Evolutionary conservation across 2,888 invertebrate species (phyloP).

Genomic region (Cosmia pyralina): DNA sequence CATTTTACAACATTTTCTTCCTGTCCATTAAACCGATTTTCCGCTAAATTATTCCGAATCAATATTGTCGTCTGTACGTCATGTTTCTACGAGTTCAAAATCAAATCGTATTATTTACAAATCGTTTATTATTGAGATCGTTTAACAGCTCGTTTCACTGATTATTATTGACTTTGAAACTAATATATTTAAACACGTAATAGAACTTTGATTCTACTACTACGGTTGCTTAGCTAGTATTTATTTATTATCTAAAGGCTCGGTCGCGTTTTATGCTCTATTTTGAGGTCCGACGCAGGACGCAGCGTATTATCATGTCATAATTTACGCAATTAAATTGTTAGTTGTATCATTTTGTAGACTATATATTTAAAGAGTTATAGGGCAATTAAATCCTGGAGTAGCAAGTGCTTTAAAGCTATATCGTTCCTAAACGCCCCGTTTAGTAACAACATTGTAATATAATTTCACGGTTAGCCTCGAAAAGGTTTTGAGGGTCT

Average conservation of each 20-base stretch:
- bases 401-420: slow-evolving; percentile 4
- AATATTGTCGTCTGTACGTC: slow-evolving; percentile 42
- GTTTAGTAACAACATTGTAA: slow-evolving; percentile 8
- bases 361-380: slow-evolving; percentile 22
- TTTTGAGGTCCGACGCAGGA: slow-evolving; percentile 8
- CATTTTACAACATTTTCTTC: slow-evolving; percentile 49
- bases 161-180: slow-evolving; percentile 66
- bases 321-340: slow-evolving; percentile 14
- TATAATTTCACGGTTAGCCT: not conserved
- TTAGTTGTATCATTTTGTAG: slow-evolving; percentile 8
- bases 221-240: not conserved
- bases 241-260: slow-evolving; percentile 12
- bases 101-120: slow-evolving; percentile 53
- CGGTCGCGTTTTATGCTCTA: slow-evolving; percentile 10
- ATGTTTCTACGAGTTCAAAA: slow-evolving; percentile 43
- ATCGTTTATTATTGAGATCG: slow-evolving; percentile 51
- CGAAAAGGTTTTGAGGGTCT: slow-evolving; percentile 17
- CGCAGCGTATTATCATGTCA: slow-evolving; percentile 21
- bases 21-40: slow-evolving; percentile 54
- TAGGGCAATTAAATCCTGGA: slow-evolving; percentile 2
- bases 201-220: slow-evolving; percentile 60
- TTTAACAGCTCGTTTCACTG: slow-evolving; percentile 59
- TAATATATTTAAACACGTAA: slow-evolving; percentile 64
- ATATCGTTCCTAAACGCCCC: not conserved
- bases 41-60: slow-evolving; percentile 58